Evolutionary conservation across 2,113 vertebrate species (phyloP).

Genomic region (Pterocles orientalis): DNA sequence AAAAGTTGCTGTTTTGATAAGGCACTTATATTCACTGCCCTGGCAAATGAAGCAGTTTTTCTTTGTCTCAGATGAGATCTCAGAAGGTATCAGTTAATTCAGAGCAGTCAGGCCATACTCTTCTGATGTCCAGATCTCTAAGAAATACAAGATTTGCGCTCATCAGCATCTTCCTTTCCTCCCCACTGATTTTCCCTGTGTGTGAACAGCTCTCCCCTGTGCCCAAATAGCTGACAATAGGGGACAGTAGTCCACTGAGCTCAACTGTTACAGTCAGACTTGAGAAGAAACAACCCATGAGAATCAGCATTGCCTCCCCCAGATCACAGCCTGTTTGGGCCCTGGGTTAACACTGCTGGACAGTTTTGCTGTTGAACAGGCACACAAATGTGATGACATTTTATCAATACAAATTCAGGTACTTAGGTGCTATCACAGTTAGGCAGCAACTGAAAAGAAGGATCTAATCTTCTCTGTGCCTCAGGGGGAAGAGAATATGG

Average conservation of each 20-base stretch:
- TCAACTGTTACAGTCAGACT: not conserved
- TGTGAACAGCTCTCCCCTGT: not conserved
- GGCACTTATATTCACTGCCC: not conserved
- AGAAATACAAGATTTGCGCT: not conserved
- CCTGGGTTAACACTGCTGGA: not conserved
- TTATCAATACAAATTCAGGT: not conserved
- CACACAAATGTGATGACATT: not conserved
- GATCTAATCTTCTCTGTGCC: not conserved
- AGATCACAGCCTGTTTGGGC: not conserved
- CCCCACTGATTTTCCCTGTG: not conserved
- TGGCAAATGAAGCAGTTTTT: not conserved
- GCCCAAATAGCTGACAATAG: not conserved
- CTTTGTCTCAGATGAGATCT: not conserved
- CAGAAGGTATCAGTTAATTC: not conserved
- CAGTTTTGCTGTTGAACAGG: not conserved
- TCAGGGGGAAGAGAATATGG: not conserved
- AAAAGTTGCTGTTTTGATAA: not conserved
- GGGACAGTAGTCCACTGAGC: not conserved
- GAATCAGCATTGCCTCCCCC: not conserved
- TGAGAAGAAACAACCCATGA: not conserved
- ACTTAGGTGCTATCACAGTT: not conserved
- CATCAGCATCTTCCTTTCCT: not conserved
- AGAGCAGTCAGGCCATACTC: not conserved
- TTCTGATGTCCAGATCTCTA: not conserved
- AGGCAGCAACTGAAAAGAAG: not conserved